Base-by-base conservation (phyloP, 2,113 vertebrate genomes). In the Cynopterus brachyotis region DNA sequence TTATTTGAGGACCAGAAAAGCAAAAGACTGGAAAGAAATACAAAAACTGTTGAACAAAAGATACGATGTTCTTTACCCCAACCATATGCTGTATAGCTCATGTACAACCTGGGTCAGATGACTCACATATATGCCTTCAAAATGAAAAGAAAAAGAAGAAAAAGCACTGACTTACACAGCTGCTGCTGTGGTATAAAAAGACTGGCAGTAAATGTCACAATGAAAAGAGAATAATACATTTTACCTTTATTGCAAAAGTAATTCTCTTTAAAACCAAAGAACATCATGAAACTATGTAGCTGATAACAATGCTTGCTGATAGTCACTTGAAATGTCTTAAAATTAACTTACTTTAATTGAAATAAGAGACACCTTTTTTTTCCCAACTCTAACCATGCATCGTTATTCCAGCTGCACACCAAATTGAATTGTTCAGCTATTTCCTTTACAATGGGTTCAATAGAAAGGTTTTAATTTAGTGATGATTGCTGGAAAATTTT, bases 1-100 rank as follows among this genome's bases (percentile, higher is more conserved):
- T 98, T 98, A 98, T 99, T 99, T 98, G 98, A 99, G 98, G 97
- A 98, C 97, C 97, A 98, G 98, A 98, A 98, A 99, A 98, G 98
- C 98, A 99, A 98, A 99, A 98, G 98, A 98, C 98, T 98, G 97
- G 98, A 96, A 98, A 98, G 97, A 98, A 98, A 98, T 98, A 98
- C 97, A 98, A 98, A 98, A 98, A 98, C 96, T 76, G 53, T 98
- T 97, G 98, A 98, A 99, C 98, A 99, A 99, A 99, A 98, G 98
- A 98, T 98, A 98, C 35, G 96, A 98, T 98, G 98, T 98, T 98
- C 98, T 99, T 98, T 98, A 98, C 98, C 98, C 98, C 98, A 98
- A 94, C 98, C 98, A 98, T 98, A 98, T 97, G 97, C 98, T 98
- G 97, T 94, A 93, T 55, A 89, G 96, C 96, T 96, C 84, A 26